Evolutionary conservation across 2,888 invertebrate genomes (phyloP).

Genomic region (Zhuqinia jingwanae): DNA sequence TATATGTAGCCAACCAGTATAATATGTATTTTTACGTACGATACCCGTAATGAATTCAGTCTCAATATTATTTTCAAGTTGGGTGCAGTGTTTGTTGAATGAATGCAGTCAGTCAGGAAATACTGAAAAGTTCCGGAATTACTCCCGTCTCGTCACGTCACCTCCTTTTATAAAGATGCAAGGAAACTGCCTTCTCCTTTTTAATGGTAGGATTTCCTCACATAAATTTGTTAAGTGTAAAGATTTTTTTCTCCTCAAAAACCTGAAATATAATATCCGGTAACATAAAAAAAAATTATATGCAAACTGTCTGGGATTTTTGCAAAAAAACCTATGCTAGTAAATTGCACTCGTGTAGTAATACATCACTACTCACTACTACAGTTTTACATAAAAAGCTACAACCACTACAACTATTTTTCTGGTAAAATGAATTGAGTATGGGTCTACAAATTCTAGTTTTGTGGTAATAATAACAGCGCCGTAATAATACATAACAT

Average conservation of each 20-base stretch:
- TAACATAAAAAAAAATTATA: conserved; percentile 47
- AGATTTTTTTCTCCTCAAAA: background rate
- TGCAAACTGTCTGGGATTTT: background rate
- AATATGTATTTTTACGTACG: background rate
- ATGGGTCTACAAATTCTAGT: background rate
- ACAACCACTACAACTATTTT: conserved; percentile 32
- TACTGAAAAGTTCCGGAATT: conserved; percentile 39
- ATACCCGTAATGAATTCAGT: conserved; percentile 27
- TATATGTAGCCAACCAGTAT: background rate
- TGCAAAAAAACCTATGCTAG: conserved; percentile 8
- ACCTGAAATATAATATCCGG: conserved; percentile 57
- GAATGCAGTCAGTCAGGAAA: conserved; percentile 47
- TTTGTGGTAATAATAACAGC: background rate
- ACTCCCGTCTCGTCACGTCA: background rate
- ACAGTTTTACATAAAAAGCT: background rate
- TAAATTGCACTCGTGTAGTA: background rate
- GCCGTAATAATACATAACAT: no score
- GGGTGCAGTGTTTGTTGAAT: background rate
- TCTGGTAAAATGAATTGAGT: background rate
- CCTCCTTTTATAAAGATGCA: no score
- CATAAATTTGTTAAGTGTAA: background rate
- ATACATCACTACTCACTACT: background rate
- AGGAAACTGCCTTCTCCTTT: no score
- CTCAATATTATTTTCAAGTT: no score
- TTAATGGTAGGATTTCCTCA: background rate